Conservation (phyloP, 2,113 vertebrate genomes). For the Pagrus major region DNA sequence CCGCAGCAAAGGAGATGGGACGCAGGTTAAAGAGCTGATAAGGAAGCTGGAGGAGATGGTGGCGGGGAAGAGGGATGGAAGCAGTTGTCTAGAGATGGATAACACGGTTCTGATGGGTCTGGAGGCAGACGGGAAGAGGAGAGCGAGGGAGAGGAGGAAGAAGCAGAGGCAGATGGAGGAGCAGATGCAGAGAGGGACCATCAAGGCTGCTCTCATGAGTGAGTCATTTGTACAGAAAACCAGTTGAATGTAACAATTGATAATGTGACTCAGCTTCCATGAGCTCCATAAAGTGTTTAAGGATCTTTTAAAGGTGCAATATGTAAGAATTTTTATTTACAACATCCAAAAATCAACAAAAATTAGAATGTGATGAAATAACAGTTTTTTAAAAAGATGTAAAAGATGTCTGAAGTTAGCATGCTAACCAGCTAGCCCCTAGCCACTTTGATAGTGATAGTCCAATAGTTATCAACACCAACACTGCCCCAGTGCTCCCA, state of each 20-base stretch:
- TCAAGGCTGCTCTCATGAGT: slow-evolving; percentile 79
- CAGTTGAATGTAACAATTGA: background rate
- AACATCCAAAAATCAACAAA: no score
- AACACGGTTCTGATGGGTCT: slow-evolving; percentile 47
- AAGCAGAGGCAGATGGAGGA: slow-evolving; percentile 83
- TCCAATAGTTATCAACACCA: no score
- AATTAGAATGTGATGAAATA: no score
- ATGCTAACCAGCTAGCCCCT: no score
- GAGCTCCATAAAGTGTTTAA: no score
- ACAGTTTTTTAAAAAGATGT: no score
- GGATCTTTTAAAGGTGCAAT: no score
- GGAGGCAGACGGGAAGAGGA: slow-evolving; percentile 76
- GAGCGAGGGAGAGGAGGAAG: slow-evolving; percentile 82
- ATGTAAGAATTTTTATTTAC: no score
- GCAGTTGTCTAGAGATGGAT: slow-evolving; percentile 60
- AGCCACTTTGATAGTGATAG: no score
- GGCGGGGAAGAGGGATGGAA: slow-evolving; percentile 45
- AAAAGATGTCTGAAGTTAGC: no score
- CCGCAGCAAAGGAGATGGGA: slow-evolving; percentile 63
- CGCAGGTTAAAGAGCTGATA: slow-evolving; percentile 72
- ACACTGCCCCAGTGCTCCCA: no score
- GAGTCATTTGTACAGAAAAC: slow-evolving; percentile 53
- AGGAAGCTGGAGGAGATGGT: slow-evolving; percentile 78
- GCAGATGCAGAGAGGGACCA: slow-evolving; percentile 76
- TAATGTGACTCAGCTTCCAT: no score